These are phyloP conservation scores for Petaurus breviceps DNA, from an alignment of 2,113 vertebrate genomes.

Conservation along the genomic window DNA sequence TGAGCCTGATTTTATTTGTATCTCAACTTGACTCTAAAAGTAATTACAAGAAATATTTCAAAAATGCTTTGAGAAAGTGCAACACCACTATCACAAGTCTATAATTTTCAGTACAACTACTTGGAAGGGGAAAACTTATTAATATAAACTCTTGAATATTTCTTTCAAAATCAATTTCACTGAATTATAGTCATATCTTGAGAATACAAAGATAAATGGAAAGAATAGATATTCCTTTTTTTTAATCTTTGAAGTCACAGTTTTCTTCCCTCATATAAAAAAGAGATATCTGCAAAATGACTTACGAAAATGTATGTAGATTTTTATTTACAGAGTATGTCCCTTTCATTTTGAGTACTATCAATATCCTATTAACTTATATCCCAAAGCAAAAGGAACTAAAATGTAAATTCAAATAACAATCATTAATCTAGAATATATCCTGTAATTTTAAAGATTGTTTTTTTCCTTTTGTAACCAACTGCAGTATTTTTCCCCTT, in stretches of 20 bases:
- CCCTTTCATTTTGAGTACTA: slow-evolving; percentile 72
- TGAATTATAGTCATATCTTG: not conserved
- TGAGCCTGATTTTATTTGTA: not conserved
- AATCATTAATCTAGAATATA: slow-evolving; percentile 77
- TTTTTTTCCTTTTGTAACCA: not conserved
- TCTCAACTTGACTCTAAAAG: not conserved
- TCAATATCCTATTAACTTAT: slow-evolving; percentile 82
- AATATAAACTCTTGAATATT: not conserved
- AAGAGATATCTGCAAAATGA: slow-evolving; percentile 49
- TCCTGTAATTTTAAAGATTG: slow-evolving; percentile 67
- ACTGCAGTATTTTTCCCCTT: slow-evolving; percentile 11
- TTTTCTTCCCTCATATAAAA: not conserved
- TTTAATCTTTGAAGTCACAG: not conserved
- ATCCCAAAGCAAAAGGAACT: slow-evolving; percentile 78
- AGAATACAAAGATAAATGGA: not conserved
- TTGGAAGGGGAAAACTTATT: not conserved
- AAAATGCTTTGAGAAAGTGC: not conserved
- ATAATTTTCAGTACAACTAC: not conserved
- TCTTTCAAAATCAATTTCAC: not conserved
- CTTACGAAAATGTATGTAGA: slow-evolving; percentile 54
- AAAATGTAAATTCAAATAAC: slow-evolving; percentile 78
- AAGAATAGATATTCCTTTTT: not conserved
- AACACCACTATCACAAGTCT: no score
- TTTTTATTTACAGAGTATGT: slow-evolving; percentile 73
- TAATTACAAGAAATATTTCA: not conserved